These are phyloP conservation scores for Aptenodytes forsteri DNA, from an alignment of 2,113 vertebrate species.

Conservation along the genomic window DNA sequence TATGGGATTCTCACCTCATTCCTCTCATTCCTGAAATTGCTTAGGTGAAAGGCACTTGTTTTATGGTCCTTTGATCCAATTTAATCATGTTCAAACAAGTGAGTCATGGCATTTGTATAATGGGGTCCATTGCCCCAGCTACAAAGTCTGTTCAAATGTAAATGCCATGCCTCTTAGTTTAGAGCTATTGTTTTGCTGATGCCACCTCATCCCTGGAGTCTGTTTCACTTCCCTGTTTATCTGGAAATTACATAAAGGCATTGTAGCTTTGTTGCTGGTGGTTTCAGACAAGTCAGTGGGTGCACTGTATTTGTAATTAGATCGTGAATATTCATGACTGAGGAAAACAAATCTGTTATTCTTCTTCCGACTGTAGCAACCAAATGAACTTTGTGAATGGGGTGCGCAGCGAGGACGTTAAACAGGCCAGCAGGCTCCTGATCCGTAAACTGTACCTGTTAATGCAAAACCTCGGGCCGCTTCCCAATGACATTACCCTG, in stretches of 20 bases:
- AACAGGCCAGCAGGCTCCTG: conserved; percentile 80
- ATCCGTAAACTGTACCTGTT: conserved; percentile 75
- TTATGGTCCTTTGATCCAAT: conserved; percentile 32
- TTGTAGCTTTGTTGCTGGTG: conserved; percentile 5
- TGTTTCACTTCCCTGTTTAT: conserved; percentile 46
- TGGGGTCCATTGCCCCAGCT: conserved; percentile 24
- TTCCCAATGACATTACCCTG: conserved; percentile 74
- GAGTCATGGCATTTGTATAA: conserved; percentile 54
- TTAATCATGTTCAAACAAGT: conserved; percentile 52
- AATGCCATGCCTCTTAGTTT: conserved; percentile 12
- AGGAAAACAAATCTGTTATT: conserved; percentile 42
- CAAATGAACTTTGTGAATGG: conserved; percentile 27
- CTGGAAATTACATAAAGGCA: conserved; percentile 17
- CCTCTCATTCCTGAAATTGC: conserved; percentile 49
- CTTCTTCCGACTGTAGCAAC: conserved; percentile 47
- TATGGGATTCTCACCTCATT: conserved; percentile 36
- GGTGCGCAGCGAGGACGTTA: conserved; percentile 64
- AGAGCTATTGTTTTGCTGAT: neutral
- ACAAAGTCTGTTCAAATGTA: conserved; percentile 31
- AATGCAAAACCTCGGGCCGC: conserved; percentile 75
- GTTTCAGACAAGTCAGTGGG: conserved; percentile 16
- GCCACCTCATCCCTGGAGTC: conserved; percentile 6
- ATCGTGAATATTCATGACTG: conserved; percentile 19
- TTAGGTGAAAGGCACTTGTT: conserved; percentile 62
- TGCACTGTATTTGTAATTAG: conserved; percentile 23